Evolutionary conservation across 2,797 vertebrate genomes (phyloP), one percentile per base, ranked within the genome.

Genomic region (Avahi laniger): DNA sequence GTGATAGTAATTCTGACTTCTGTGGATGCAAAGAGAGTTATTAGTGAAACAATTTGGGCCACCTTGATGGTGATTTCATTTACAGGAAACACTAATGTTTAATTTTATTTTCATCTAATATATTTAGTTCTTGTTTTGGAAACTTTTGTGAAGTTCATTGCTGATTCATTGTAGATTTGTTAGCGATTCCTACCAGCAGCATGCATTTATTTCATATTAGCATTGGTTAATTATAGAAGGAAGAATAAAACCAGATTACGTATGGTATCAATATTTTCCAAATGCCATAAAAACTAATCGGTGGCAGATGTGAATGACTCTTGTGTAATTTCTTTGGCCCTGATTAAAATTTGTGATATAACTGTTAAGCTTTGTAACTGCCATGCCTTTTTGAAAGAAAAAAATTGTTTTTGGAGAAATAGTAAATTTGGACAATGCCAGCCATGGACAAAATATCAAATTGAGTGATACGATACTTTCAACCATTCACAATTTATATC

Each of bases 41-140:
- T 61, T 93, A 96, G 83, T 92, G 97, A 98, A 98, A 96, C 67
- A 38, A 35, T 81, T 80, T 7, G 30, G 81, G 63, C 54, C 33
- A 20, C 0, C 73, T 82, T 57, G 11, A 22, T 78, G 8, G 18
- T 76, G 67, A 72, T 85, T 61, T 73, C 0, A 35, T 4, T 50
- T 76, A 50, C 24, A 35, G 5, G 17, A 92, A 76, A 4, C 26
- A 67, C 24, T 88, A 87, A 41, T 12, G 2, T 43, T 30, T 3
- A 65, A 0, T 79, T 93, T 92, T 95, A 93, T 43, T 33, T 1
- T 28, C 82, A 8, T 83, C 3, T 79, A 33, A 59, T 0, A 7
- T 0, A 20, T 33, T 73, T 9, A 1, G 1, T 63, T 95, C 50
- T 38, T 86, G 2, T 75, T 41, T 30, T 10, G 41, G 10, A 14